A percentile compares a stretch with the other conserved stretches of the same genome.
phyloP scores from a whole-genome alignment of 1,140 invertebrate species.

The Drosophila tsacasi region DNA sequence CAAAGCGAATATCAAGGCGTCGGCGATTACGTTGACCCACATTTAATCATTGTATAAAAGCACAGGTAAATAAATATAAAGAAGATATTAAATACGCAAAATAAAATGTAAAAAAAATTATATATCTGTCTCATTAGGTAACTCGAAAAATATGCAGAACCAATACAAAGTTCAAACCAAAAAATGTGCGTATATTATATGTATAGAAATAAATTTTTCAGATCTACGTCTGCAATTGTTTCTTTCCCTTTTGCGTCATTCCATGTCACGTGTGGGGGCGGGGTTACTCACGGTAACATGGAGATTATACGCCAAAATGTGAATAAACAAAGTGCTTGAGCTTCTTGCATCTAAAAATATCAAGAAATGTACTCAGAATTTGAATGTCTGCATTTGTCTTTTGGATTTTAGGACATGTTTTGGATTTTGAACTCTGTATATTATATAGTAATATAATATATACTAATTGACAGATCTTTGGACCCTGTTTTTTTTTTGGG shows the following conservation, averaged over 20 bases:
- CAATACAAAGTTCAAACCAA: constrained; percentile 36
- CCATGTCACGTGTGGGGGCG: constrained; percentile 60
- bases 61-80: constrained; percentile 14
- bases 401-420: constrained; percentile 6
- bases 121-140: constrained; percentile 31
- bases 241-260: constrained; percentile 47
- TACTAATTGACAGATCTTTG: constrained; percentile 22
- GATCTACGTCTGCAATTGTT: constrained; percentile 48
- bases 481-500: background rate
- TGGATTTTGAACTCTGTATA: constrained; percentile 21
- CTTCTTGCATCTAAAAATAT: constrained; percentile 53
- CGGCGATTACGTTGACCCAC: constrained; percentile 54
- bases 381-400: constrained; percentile 7
- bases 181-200: constrained; percentile 19
- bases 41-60: constrained; percentile 38
- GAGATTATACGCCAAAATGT: constrained; percentile 55
- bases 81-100: background rate
- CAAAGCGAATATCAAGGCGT: constrained; percentile 33
- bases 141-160: constrained; percentile 13
- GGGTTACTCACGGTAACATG: constrained; percentile 33
- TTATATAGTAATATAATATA: background rate
- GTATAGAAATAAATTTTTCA: constrained; percentile 34
- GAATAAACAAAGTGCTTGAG: constrained; percentile 45
- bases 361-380: constrained; percentile 1
- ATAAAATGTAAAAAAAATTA: background rate